Base-by-base conservation (phyloP, 64 coral and sea anemone genomes). In the Catalaphyllia jardinei region DNA sequence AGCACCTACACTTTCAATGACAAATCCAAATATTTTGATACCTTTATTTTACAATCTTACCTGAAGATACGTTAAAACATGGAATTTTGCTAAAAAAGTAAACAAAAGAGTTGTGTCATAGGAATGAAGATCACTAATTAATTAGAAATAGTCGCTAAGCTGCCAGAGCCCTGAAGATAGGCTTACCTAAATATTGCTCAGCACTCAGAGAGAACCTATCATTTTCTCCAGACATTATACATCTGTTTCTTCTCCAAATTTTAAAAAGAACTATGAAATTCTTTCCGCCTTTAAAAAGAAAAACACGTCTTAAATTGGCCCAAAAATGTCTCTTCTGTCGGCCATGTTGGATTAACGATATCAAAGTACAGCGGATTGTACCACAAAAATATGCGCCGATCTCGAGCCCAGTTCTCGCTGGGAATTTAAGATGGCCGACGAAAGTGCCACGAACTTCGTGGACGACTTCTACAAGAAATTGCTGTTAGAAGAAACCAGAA, bases 131-230 rank as follows among this genome's bases (percentile, higher is more conserved):
- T 25, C 25, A 10, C 25, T 69, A 1, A 25, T 4, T 10, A 35
- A 35, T 1, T 35, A 35, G 33, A 35, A n/a, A n/a, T 18, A 19
- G 22, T 0, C 12, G 75, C 10, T 65, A 71, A n/a, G 38, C 60
- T 90, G 25, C n/a, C 55, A 72, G 52, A 59, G 20, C 11, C 24
- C 28, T 15, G 16, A n/a, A 20, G 30, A 11, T 22, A 6, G 10
- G 38, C 92, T 88, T 89, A 99, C 97, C 94, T 74, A 99, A 95
- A 78, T 99, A 99, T 72, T 99, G 94, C 62, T 99, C 94, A 42
- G 87, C 90, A 27, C 94, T 86, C 46, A 99, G 33, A 25, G 91
- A 78, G 82, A 93, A 95, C 29, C 91, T 82, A 62, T 99, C 91
- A 35, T n/a, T 78, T 79, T 86, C 85, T n/a, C 27, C 89, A 27